Conservation (phyloP, 2,797 vertebrate species). For the Carduelis carduelis region DNA sequence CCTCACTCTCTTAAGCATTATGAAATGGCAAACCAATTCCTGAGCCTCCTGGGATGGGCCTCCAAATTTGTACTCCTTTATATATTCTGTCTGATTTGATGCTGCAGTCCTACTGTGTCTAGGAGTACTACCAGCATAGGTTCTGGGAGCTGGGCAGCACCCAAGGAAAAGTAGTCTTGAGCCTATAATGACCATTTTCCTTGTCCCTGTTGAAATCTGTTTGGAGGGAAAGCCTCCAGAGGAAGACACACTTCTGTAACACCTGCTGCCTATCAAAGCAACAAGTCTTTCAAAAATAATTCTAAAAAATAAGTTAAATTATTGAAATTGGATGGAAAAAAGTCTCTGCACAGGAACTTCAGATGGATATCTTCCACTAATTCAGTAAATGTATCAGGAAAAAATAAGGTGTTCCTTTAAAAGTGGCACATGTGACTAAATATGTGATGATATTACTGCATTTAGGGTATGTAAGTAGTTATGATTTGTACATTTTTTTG, state of each 20-base stretch:
- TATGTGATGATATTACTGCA: background rate
- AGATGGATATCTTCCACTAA: background rate
- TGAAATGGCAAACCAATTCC: background rate
- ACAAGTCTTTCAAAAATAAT: background rate
- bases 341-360: background rate
- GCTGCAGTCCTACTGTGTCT: background rate
- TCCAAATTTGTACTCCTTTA: background rate
- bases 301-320: background rate
- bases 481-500: background rate
- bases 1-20: background rate
- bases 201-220: background rate
- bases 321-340: background rate
- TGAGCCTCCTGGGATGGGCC: background rate
- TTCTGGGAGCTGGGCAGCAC: background rate
- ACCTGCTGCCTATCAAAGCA: background rate
- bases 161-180: background rate
- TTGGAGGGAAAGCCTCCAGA: background rate
- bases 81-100: background rate
- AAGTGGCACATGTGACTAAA: background rate
- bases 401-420: background rate
- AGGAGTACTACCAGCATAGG: background rate
- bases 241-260: background rate
- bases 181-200: background rate
- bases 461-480: background rate
- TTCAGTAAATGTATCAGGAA: background rate